Percentiles rank a stretch among this genome's conserved stretches.
phyloP scores from a whole-genome alignment of 2,113 vertebrate genomes.

The Aegithalos caudatus region DNA sequence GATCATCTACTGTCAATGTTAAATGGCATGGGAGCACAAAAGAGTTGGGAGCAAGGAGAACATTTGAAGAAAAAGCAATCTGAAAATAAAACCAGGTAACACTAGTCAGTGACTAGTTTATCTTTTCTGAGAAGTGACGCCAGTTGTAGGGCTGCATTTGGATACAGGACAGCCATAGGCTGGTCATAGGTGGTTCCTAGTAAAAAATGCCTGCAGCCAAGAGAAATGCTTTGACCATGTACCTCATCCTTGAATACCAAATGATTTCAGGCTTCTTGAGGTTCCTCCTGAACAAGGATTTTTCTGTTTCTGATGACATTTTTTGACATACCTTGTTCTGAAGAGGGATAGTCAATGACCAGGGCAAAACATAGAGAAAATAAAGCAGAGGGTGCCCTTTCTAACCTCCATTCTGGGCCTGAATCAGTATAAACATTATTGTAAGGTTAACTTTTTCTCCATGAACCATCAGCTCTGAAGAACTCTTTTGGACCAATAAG shows the following conservation, averaged over 20 bases:
- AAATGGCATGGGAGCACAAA: not conserved
- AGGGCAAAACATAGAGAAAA: not conserved
- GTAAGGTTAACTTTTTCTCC: not conserved
- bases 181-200: not conserved
- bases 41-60: accelerated
- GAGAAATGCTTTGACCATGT: not conserved
- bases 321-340: not conserved
- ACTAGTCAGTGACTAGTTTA: not conserved
- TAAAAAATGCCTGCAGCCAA: not conserved
- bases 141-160: not conserved
- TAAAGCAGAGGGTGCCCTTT: not conserved
- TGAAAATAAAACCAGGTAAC: not conserved
- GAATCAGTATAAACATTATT: not conserved
- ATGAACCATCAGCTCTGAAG: not conserved
- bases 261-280: not conserved
- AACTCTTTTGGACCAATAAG: not conserved
- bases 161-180: not conserved
- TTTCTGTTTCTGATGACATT: not conserved
- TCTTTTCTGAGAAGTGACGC: not conserved
- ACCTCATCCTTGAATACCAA: not conserved
- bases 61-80: not conserved
- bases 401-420: not conserved
- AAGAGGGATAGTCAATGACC: not conserved
- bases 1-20: not conserved
- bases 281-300: not conserved